A percentile compares a stretch with the other conserved stretches of the same genome.
These are phyloP conservation scores for Natrix natrix DNA, from an alignment of 2,797 vertebrate genomes.

Conservation along the genomic window DNA sequence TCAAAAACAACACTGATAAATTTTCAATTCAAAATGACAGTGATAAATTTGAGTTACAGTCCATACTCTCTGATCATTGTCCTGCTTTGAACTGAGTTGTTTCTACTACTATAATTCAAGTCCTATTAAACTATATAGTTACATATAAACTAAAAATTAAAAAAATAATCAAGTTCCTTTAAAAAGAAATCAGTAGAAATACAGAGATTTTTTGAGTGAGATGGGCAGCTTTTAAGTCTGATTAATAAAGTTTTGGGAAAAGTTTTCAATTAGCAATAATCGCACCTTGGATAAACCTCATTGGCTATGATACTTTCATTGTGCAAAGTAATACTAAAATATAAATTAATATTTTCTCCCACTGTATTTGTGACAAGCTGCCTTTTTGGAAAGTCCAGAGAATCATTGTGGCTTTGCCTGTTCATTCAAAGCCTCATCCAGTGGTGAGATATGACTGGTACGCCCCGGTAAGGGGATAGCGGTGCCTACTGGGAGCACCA, in stretches of 20 bases:
- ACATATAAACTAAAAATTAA: not conserved
- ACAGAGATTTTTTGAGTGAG: not conserved
- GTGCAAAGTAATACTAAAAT: constrained; percentile 73
- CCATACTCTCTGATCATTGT: not conserved
- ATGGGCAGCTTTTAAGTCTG: not conserved
- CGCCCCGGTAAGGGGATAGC: too few relatives aligned
- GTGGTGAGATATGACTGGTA: too few relatives aligned
- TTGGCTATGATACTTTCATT: constrained; percentile 93
- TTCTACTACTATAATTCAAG: not conserved
- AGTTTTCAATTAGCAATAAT: constrained; percentile 98
- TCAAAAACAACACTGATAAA: not conserved
- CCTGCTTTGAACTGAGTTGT: not conserved
- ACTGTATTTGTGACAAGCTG: not conserved
- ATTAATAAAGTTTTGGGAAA: constrained; percentile 73
- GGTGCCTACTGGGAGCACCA: too few relatives aligned
- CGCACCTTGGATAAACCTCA: constrained; percentile 90
- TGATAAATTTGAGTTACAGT: not conserved
- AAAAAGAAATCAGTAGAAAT: not conserved
- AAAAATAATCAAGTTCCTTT: not conserved
- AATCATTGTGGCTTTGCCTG: not conserved
- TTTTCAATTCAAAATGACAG: not conserved
- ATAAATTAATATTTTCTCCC: not conserved
- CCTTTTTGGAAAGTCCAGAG: not conserved
- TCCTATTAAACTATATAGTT: not conserved
- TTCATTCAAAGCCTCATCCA: not conserved